Conservation (phyloP, 2,113 vertebrate species). For the Cebus imitator region DNA sequence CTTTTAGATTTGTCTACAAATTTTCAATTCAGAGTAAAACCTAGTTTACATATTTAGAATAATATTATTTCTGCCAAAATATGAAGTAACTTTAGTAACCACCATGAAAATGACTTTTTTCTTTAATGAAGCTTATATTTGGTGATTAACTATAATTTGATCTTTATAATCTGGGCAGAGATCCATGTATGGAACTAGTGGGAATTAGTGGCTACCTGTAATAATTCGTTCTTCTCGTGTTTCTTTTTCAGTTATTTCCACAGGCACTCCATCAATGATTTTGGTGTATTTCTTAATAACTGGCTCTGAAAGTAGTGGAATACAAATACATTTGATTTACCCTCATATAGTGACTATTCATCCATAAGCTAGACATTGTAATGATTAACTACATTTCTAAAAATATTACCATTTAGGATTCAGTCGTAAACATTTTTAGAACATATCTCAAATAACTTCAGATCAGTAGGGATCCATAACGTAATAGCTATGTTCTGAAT, state of each 20-base stretch:
- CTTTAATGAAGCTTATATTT: neutral
- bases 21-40: neutral
- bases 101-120: neutral
- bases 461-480: neutral
- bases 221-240: conserved; percentile 87
- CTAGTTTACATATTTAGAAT: neutral
- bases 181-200: neutral
- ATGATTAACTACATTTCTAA: neutral
- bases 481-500: neutral
- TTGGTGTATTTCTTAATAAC: conserved; percentile 87
- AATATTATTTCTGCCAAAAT: neutral
- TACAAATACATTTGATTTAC: neutral
- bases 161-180: neutral
- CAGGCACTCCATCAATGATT: conserved; percentile 85
- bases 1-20: neutral
- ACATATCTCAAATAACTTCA: neutral
- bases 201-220: conserved; percentile 80
- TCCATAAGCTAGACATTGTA: neutral
- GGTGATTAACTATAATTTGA: neutral
- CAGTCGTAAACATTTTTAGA: neutral
- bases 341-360: neutral
- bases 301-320: conserved; percentile 79
- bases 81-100: neutral
- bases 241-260: conserved; percentile 88
- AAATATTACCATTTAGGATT: neutral